Conservation (phyloP, 2,797 vertebrate genomes). For the Labeo calbasu region DNA sequence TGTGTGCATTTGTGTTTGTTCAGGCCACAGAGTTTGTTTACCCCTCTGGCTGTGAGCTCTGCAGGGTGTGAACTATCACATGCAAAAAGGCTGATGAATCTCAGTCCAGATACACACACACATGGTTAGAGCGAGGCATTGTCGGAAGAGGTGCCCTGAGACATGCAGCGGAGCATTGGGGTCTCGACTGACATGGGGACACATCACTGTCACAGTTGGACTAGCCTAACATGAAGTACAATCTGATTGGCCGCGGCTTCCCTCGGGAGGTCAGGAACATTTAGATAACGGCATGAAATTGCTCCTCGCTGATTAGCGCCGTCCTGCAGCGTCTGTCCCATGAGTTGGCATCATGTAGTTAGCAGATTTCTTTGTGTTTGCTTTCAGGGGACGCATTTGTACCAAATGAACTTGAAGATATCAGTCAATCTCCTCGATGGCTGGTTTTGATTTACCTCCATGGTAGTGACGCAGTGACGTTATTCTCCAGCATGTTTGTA, state of each 20-base stretch:
- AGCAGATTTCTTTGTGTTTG: background rate
- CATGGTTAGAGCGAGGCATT: background rate
- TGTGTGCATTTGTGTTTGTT: slow-evolving; percentile 51
- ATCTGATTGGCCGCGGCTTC: background rate
- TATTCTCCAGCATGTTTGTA: background rate
- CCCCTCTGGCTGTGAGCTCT: slow-evolving; percentile 69
- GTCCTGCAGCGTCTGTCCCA: background rate
- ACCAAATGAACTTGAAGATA: background rate
- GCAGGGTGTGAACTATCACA: slow-evolving; percentile 69
- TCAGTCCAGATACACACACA: slow-evolving; percentile 22
- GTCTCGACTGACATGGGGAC: background rate
- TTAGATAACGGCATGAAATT: slow-evolving; percentile 31
- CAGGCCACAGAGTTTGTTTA: slow-evolving; percentile 67
- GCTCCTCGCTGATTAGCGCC: background rate
- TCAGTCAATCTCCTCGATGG: background rate
- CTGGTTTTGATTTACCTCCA: background rate
- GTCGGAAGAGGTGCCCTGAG: slow-evolving; percentile 5
- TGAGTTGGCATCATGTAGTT: background rate
- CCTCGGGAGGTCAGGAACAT: slow-evolving; percentile 24
- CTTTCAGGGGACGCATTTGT: slow-evolving; percentile 3
- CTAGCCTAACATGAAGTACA: background rate
- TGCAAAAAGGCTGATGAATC: slow-evolving; percentile 68
- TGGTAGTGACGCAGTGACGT: background rate
- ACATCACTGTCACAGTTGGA: slow-evolving; percentile 12
- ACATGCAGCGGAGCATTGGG: background rate